Evolutionary conservation across 2,797 vertebrate genomes (phyloP).

Genomic region (Enteromius treurensis): DNA sequence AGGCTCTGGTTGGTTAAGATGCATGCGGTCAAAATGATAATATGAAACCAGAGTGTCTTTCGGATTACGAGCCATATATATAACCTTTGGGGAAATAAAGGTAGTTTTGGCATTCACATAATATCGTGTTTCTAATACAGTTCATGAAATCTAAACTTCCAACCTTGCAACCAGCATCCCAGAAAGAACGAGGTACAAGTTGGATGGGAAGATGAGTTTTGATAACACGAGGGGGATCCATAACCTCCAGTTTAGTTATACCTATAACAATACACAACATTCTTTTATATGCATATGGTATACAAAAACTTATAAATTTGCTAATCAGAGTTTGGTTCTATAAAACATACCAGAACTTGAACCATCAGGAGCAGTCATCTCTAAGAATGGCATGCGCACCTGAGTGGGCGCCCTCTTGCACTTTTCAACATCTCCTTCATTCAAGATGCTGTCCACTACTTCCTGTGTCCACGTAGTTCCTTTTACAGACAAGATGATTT

Average conservation of each 20-base stretch:
- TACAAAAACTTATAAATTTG: no score
- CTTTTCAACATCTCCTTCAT: constrained; percentile 43
- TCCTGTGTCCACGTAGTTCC: constrained; percentile 62
- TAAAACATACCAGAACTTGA: constrained; percentile 42
- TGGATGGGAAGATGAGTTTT: constrained; percentile 76
- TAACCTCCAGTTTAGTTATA: constrained; percentile 53
- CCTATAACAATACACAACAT: constrained; percentile 22
- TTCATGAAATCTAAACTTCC: constrained; percentile 15
- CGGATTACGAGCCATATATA: constrained; percentile 63
- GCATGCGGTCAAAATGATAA: constrained; percentile 65
- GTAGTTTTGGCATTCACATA: neutral
- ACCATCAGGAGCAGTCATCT: constrained; percentile 50
- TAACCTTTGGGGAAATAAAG: constrained; percentile 46
- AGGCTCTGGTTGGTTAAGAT: constrained; percentile 59
- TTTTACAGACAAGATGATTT: neutral
- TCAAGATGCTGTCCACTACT: constrained; percentile 58
- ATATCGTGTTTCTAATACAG: neutral
- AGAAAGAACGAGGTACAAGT: constrained; percentile 78
- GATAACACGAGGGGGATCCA: constrained; percentile 73
- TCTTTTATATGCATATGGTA: neutral
- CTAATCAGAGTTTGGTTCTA: neutral
- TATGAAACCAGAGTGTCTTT: constrained; percentile 65
- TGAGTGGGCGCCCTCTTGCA: constrained; percentile 49
- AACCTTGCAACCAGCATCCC: constrained; percentile 81
- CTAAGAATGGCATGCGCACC: constrained; percentile 58